A percentile compares a stretch with the other conserved stretches of the same genome.
Conservation (phyloP, 2,113 vertebrate genomes). For the Chaetura pelagica region DNA sequence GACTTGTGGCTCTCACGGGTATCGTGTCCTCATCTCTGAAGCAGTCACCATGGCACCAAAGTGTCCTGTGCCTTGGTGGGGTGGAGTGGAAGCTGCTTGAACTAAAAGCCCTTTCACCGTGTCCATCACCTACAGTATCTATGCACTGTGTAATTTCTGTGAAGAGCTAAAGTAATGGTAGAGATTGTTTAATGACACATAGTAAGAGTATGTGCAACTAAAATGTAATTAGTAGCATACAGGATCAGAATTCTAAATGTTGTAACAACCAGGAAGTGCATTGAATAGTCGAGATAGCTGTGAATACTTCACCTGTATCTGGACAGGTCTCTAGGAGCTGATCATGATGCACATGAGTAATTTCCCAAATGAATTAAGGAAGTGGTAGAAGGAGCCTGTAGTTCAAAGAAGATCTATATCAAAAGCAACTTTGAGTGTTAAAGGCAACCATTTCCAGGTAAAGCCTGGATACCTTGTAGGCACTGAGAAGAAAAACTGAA, state of each 20-base stretch:
- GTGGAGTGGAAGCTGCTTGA: neutral
- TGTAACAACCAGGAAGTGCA: neutral
- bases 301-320: neutral
- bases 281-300: neutral
- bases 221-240: neutral
- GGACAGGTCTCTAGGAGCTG: neutral
- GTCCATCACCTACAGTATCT: neutral
- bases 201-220: neutral
- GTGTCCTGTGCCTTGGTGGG: neutral
- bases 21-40: neutral
- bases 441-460: neutral
- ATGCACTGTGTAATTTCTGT: neutral
- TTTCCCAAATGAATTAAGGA: neutral
- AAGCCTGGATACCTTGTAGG: neutral
- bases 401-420: neutral
- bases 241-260: neutral
- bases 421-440: neutral
- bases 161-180: neutral
- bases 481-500: neutral
- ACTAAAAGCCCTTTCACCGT: neutral
- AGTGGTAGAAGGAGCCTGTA: neutral
- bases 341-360: neutral
- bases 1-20: neutral
- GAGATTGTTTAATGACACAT: neutral
- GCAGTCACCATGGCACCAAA: neutral